Percentiles rank a stretch among this genome's conserved stretches.
Evolutionary conservation across 1,140 invertebrate genomes (phyloP).

Genomic region (Cydia pomonella): DNA sequence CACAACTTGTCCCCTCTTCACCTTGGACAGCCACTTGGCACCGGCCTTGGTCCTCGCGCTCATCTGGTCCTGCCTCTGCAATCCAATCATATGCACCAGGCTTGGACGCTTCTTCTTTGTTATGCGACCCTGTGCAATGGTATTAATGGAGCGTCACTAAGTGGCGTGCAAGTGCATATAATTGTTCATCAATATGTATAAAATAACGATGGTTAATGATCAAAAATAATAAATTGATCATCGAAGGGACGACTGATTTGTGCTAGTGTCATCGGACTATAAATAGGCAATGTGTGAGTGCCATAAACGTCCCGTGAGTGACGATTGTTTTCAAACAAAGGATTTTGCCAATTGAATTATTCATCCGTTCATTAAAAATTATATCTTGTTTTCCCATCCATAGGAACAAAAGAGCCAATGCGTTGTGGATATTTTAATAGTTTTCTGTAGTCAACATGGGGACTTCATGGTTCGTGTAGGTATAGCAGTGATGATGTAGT

Average conservation of each 20-base stretch:
- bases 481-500: conserved; percentile 25
- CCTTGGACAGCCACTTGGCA: conserved; percentile 91
- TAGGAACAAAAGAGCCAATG: conserved; percentile 1
- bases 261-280: not conserved
- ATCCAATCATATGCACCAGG: conserved; percentile 89
- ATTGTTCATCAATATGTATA: not conserved
- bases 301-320: conserved; percentile 16
- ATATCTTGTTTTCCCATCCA: not conserved
- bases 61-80: conserved; percentile 85
- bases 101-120: conserved; percentile 89
- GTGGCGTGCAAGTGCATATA: conserved; percentile 20
- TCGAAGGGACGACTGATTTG: not conserved
- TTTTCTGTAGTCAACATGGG: conserved; percentile 6
- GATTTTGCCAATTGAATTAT: conserved; percentile 6
- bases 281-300: conserved; percentile 17
- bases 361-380: conserved; percentile 6
- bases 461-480: conserved; percentile 18
- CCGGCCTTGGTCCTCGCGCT: conserved; percentile 91
- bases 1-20: conserved; percentile 90
- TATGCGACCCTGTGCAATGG: conserved; percentile 78
- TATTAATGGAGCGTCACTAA: conserved; percentile 30
- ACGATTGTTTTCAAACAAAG: conserved; percentile 10
- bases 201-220: not conserved
- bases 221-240: conserved; percentile 3
- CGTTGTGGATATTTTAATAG: not conserved